These are phyloP conservation scores for Tonatia bakeri DNA, from an alignment of 2,113 vertebrate genomes.

Conservation along the genomic window DNA sequence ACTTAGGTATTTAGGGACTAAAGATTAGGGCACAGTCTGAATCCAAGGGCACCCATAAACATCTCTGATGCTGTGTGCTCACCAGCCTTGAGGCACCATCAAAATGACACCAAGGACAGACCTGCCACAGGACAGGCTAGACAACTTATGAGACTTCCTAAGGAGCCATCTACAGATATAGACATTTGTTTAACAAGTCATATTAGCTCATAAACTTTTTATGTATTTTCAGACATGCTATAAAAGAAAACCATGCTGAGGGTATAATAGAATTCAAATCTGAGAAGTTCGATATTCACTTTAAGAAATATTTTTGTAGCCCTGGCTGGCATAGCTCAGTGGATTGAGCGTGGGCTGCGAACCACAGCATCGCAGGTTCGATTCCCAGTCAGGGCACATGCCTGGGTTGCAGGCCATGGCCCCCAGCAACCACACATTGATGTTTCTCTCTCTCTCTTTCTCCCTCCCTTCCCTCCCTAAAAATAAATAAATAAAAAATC, in stretches of 20 bases:
- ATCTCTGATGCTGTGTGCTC: background rate
- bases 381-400: too few relatives aligned
- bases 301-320: background rate
- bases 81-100: background rate
- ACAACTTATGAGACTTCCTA: background rate
- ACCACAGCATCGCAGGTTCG: too few relatives aligned
- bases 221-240: background rate
- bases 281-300: background rate
- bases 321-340: too few relatives aligned
- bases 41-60: background rate
- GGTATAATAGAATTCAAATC: background rate
- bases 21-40: background rate
- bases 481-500: too few relatives aligned
- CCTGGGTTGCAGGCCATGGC: too few relatives aligned
- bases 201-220: background rate
- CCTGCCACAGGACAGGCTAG: background rate
- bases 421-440: too few relatives aligned
- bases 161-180: background rate
- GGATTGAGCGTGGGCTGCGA: too few relatives aligned
- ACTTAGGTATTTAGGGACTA: background rate
- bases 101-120: background rate
- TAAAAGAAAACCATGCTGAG: background rate
- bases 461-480: too few relatives aligned
- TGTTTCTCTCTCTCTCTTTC: too few relatives aligned
- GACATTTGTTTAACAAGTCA: slow-evolving; percentile 19